Evolutionary conservation across 1,140 invertebrate species (phyloP), one percentile per base, ranked within the genome.

Genomic region (Plutomurus gul): DNA sequence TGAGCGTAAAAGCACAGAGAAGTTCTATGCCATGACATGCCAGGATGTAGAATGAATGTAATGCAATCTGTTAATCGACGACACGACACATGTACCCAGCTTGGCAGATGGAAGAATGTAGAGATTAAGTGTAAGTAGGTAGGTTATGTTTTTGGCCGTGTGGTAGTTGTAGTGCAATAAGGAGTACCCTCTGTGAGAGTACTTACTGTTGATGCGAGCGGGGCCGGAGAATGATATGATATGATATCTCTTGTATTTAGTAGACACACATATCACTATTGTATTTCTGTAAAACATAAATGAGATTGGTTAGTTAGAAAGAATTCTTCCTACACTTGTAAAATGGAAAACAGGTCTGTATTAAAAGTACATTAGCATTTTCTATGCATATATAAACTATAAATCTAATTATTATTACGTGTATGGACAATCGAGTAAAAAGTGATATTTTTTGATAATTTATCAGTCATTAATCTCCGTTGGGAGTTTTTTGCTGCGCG

Each of bases 381-480:
- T 80, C 78, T 51, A 84, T 84, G 83, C 83, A 84, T 84, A 84
- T 77, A 82, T 79, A 81, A 84, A 82, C 81, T 80, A 84, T 84
- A 84, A 84, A 84, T 84, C 83, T 83, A 83, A 83, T 83, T 82
- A 83, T 82, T 82, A 78, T 83, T 82, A 81, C 75, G 80, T 78
- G 56, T 79, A 79, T 83, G 72, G 75, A 79, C 75, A 81, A 79
- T 83, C 46, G 39, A 72, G 78, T 74, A 81, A 78, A 78, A 80
- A 75, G 77, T 82, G 76, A 81, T 84, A 81, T 82, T 83, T 82
- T 84, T 80, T 79, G 71, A 82, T 80, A 83, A 83, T 83, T 84
- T 84, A 82, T 82, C 81, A 82, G 83, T 84, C 81, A 84, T 84
- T 84, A 84, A 84, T 84, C 83, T 82, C 81, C 33, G 36, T 22